Evolutionary conservation across 30 jellyfish, hydroid and myxozoan species (phyloP), one percentile per base, ranked within the genome.

Genomic region (Cassiopea xamachana): DNA sequence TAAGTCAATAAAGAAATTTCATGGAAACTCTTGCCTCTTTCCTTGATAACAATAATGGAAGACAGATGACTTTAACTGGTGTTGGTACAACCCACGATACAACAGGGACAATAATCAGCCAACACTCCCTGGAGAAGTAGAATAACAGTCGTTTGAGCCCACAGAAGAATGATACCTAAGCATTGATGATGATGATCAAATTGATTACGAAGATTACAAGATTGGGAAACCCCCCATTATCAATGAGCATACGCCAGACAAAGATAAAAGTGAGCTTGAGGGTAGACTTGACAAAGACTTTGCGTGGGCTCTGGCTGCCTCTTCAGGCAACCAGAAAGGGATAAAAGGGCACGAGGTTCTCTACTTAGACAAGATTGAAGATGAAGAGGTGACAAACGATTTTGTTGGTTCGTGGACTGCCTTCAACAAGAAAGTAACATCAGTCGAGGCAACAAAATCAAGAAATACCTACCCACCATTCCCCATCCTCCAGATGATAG

Each of bases 101-200:
- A 83, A 83, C 91, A 83, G 91, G 91, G 91, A 83, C 91, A 69
- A 83, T 83, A 79, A 79, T 79, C 87, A 79, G 87, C 87, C 87
- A 60, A 79, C 87, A n/a, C 87, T 51, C 75, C 77, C 77, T 79
- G 87, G 87, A 14, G 87, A 82, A 82, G 60, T 64, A 82, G 91
- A 82, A 82, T 82, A 82, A 19, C 91, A 82, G 91, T 69, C 91
- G 91, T 82, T 69, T 82, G 82, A 82, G 71, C 82, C 91, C 83
- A 60, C 91, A 82, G 91, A 82, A 82, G 91, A 17, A 19, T 82
- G n/a, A 82, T 82, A 64, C 60, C 73, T 19, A 82, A 81, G 81
- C 58, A 47, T 82, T 15, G 45, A 82, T 82, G 83, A 82, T 82
- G 91, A 82, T 82, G 91, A 82, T 50, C 92, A 85, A 85, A 85